Base-by-base conservation (phyloP, 2,888 invertebrate species). In the Nezara viridula region DNA sequence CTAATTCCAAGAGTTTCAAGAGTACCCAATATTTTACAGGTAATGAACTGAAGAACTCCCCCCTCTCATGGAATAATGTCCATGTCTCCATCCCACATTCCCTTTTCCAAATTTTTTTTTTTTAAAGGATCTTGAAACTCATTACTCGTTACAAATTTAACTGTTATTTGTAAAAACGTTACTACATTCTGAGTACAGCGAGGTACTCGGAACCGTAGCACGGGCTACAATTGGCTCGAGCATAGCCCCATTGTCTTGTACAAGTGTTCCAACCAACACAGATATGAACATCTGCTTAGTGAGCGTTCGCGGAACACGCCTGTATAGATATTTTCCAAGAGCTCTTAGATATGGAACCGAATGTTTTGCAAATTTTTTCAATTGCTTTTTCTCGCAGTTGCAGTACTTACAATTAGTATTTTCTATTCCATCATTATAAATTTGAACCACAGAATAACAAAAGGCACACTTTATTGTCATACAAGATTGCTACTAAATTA, bases 311-410 rank as follows among this genome's bases (percentile, higher is more conserved):
- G 47, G 81, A 81, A 81, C 44, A 81, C 44, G 44, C 44, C 81
- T 73, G 81, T 37, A 81, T 81, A 44, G 40, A 47, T 44, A 44
- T 12, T 44, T 81, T 81, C 81, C 81, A 44, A 44, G 81, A 81
- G 81, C 81, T 81, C 44, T 44, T 37, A 44, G 44, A 81, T 81
- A 81, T 81, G 81, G 81, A 81, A 81, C 44, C 37, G n/a, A 19
- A 19, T 19, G 19, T 73, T 73, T 73, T 32, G 66, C 66, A 73
- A 73, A 73, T 73, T 73, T 73, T 37, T 73, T 73, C 66, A 73
- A 37, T 7, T 0, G 37, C 1, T 16, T 1, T 21, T 21, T 73
- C 6, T 73, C 32, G 2, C 37, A 73, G n/a, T 55, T 55, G 55
- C 55, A 55, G 24, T n/a, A 55, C 19, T 55, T n/a, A n/a, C n/a